These are phyloP conservation scores for Ammodytes dubius DNA, from an alignment of 2,113 vertebrate genomes.

Conservation along the genomic window DNA sequence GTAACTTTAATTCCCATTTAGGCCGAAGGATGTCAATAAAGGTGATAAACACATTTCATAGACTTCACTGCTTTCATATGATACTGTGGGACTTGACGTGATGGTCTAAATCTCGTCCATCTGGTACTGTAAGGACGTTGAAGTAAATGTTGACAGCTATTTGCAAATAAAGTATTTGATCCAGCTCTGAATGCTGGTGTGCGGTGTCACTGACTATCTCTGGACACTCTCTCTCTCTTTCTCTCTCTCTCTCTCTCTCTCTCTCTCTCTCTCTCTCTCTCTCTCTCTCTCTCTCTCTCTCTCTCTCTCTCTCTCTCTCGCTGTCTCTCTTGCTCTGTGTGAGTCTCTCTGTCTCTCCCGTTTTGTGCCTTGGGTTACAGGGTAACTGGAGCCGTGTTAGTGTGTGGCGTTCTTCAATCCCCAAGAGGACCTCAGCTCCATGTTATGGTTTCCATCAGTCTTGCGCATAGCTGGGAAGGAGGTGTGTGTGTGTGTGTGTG, in stretches of 20 bases:
- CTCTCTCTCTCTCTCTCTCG: constrained; percentile 13
- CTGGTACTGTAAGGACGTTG: constrained; percentile 41
- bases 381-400: constrained; percentile 79
- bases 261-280: constrained; percentile 22
- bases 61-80: constrained; percentile 22
- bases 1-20: constrained; percentile 24
- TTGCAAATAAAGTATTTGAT: constrained; percentile 65
- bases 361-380: constrained; percentile 77
- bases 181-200: constrained; percentile 40
- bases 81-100: constrained; percentile 37
- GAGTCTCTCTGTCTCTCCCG: constrained; percentile 57
- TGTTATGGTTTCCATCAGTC: constrained; percentile 84
- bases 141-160: constrained; percentile 67
- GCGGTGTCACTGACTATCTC: constrained; percentile 58
- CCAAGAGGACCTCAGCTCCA: constrained; percentile 69
- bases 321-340: constrained; percentile 53
- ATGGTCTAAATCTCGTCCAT: constrained; percentile 52
- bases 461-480: constrained; percentile 63
- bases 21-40: constrained; percentile 31
- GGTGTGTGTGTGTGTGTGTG: constrained; percentile 40
- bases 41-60: constrained; percentile 42
- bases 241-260: constrained; percentile 33
- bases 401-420: constrained; percentile 80
- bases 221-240: constrained; percentile 22
- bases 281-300: constrained; percentile 21